Base-by-base conservation (phyloP, 2,888 invertebrate species). In the Arenicola marina region DNA sequence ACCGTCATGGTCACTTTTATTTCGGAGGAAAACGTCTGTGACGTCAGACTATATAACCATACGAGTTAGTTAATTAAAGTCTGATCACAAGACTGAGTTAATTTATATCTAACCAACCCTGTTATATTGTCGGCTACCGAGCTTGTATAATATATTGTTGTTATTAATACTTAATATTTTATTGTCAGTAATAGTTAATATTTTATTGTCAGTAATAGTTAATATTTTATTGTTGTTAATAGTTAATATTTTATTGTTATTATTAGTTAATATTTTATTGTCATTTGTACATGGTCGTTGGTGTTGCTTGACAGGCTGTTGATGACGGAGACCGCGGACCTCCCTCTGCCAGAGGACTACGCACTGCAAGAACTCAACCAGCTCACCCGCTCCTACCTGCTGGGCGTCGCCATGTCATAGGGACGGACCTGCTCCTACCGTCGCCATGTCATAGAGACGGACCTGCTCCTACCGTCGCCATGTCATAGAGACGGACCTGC, bases 341-440 rank as follows among this genome's bases (percentile, higher is more conserved):
- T 88, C 63, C 88, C 88, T 1, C 83, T 88, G 70, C 87, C 88
- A 11, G 87, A 88, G 73, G 88, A 88, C 77, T 87, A 87, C 71
- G 84, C 85, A 2, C 83, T 87, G 56, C 86, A 87, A 29, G 53
- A 53, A 32, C 24, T 53, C 7, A 29, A 32, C 29, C 53, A 31
- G 15, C 53, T 53, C 32, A 53, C 53, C 7, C 29, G 53, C 11
- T 31, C 11, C 24, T 53, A 31, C 24, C 7, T 53, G 53, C 28
- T 53, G 29, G 53, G 15, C 15, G 15, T 32, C 15, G 32, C 53
- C 29, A 53, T 11, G 31, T 31, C 53, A 28, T 53, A n/a, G n/a
- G n/a, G 53, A 53, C 32, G 24, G 31, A 48, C 15, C 38, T 18
- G 38, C 38, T 38, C 38, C 11, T 38, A 18, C 18, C 38, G 38